These are phyloP conservation scores for Ceratoteleas bidentatus DNA, from an alignment of 1,140 invertebrate genomes.

Conservation along the genomic window DNA sequence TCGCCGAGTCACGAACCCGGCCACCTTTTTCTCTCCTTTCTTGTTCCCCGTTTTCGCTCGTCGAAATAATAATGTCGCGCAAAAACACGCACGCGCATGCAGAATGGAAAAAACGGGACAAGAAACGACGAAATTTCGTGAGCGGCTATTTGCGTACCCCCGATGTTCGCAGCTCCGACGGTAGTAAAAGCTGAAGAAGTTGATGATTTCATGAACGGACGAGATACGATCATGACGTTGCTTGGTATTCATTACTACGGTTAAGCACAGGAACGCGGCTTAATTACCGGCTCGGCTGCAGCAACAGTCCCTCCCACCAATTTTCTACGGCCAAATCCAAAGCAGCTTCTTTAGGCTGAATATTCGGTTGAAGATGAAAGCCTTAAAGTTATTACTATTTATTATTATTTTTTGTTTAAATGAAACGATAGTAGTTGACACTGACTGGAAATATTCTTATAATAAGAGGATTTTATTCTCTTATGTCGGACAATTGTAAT, in stretches of 20 bases:
- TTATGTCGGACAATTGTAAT: too few relatives aligned
- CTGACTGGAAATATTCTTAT: too few relatives aligned
- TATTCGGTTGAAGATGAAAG: too few relatives aligned
- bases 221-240: slow-evolving; percentile 43
- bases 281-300: slow-evolving; percentile 56
- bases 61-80: slow-evolving; percentile 25
- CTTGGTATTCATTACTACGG: slow-evolving; percentile 53
- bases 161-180: slow-evolving; percentile 11
- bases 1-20: slow-evolving; percentile 14
- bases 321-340: slow-evolving; percentile 50
- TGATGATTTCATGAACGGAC: slow-evolving; percentile 53
- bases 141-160: slow-evolving; percentile 43
- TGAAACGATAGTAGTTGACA: too few relatives aligned
- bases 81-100: slow-evolving; percentile 11
- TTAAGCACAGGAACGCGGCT: slow-evolving; percentile 61
- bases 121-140: slow-evolving; percentile 19
- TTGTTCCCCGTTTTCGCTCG: too few relatives aligned
- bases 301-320: slow-evolving; percentile 21
- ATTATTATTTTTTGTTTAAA: too few relatives aligned
- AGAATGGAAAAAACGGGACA: slow-evolving; percentile 15
- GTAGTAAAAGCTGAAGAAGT: slow-evolving; percentile 42
- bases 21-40: slow-evolving; percentile 3
- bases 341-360: slow-evolving; percentile 13
- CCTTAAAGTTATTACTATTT: too few relatives aligned
- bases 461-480: too few relatives aligned